Base-by-base conservation (phyloP, 1,140 invertebrate genomes). In the Pseudomyrmex sp. region DNA sequence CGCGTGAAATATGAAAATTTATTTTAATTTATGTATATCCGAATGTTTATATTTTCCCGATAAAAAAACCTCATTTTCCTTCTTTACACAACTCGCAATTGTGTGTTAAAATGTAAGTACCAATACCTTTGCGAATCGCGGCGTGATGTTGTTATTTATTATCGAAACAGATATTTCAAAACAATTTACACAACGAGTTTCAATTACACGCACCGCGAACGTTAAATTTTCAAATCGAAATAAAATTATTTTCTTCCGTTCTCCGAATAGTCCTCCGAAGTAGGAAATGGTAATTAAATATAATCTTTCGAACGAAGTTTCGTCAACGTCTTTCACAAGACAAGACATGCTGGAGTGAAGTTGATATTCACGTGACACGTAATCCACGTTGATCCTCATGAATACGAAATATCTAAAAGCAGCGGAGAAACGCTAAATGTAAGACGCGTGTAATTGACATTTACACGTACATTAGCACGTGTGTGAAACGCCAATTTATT, bases 341-440 rank as follows among this genome's bases (percentile, higher is more conserved):
- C 62, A 62, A 26, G 50, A 13, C 63, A 61, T 74, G 69, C 56
- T 46, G 69, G 62, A 18, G 62, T 56, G 68, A 77, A 77, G 50
- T 69, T 77, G 75, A 82, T 82, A 48, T 73, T 44, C 77, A 73
- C 35, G 68, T 74, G 82, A 79, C 87, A 84, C 82, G 89, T 88
- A 88, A 90, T 87, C 88, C 68, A 82, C 69, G 85, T 91, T 88
- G 82, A 91, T 88, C 87, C 88, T 85, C 72, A 86, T 86, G 76
- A 75, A 58, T 77, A 70, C 77, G 83, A 86, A 68, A 85, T 90
- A 86, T 56, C 61, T 68, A 54, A 77, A 77, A 77, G 63, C 75
- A 56, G n/a, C 35, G 56, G 63, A 77, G 18, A 74, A 35, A 62
- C 35, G 56, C 3, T 77, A 68, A 50, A 20, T 48, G 46, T 77